A percentile compares a stretch with the other conserved stretches of the same genome.
Conservation (phyloP, 37 sponge, comb jelly and placozoan species). For the Eunapius fragilis region DNA sequence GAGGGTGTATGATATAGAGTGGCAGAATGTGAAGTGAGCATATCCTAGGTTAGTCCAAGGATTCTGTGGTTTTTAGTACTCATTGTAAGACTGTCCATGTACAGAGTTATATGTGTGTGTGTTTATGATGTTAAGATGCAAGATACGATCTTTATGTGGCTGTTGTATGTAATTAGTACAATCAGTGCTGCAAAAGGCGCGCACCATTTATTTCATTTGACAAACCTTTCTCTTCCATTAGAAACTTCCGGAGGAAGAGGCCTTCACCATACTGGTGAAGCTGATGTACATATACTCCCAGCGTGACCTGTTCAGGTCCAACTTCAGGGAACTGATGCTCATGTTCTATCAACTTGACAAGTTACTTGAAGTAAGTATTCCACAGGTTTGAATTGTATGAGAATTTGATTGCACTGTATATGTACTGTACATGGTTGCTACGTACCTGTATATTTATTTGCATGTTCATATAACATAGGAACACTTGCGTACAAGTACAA, state of each 20-base stretch:
- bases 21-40: no score
- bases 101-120: no score
- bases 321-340: constrained; percentile 75
- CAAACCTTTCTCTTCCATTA: not conserved
- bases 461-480: not conserved
- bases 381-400: no score
- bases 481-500: not conserved
- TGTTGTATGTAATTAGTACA: not conserved
- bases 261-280: constrained; percentile 92
- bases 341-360: constrained; percentile 84
- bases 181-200: not conserved
- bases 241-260: constrained; percentile 96
- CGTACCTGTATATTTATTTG: not conserved
- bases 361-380: constrained; percentile 78
- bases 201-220: no score
- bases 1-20: not conserved
- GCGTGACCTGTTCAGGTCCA: constrained; percentile 89
- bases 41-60: no score
- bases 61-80: no score
- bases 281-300: constrained; percentile 93
- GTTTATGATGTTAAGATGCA: no score
- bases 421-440: not conserved
- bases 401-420: not conserved
- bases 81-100: no score
- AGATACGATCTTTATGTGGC: no score